phyloP scores from a whole-genome alignment of 2,888 invertebrate genomes.

The Drosophila nigricruria region DNA sequence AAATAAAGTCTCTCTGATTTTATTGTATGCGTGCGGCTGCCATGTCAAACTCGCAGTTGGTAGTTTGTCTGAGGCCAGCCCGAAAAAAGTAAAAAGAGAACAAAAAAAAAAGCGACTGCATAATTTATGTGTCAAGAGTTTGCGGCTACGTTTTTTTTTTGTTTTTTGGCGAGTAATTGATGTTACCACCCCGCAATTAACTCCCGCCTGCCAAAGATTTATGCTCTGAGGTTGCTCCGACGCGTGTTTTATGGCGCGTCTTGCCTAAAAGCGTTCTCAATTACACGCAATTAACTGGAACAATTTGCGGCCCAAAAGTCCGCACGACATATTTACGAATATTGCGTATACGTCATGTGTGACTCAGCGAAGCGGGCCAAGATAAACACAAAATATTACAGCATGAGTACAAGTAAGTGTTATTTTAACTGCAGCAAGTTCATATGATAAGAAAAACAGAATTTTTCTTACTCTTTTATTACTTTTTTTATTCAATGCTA shows the following conservation, averaged over 20 bases:
- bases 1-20: slow-evolving; percentile 63
- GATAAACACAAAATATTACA: slow-evolving; percentile 22
- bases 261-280: slow-evolving; percentile 66
- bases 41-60: slow-evolving; percentile 36
- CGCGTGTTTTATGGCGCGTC: slow-evolving; percentile 65
- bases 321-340: slow-evolving; percentile 37
- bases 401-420: slow-evolving; percentile 29
- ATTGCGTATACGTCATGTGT: slow-evolving; percentile 36
- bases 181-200: slow-evolving; percentile 75
- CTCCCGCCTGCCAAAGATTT: slow-evolving; percentile 61
- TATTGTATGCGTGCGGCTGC: slow-evolving; percentile 20
- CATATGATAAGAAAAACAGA: background rate
- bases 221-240: slow-evolving; percentile 45
- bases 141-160: slow-evolving; percentile 55
- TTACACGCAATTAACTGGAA: slow-evolving; percentile 72
- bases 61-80: slow-evolving; percentile 38
- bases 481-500: background rate
- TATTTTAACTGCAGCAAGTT: slow-evolving; percentile 25
- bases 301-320: slow-evolving; percentile 48
- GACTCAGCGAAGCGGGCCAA: slow-evolving; percentile 11
- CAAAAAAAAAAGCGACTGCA: slow-evolving; percentile 64
- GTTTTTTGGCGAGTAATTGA: slow-evolving; percentile 63
- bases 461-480: background rate
- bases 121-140: slow-evolving; percentile 71
- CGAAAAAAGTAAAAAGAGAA: background rate